Evolutionary conservation across 2,888 invertebrate genomes (phyloP).

Genomic region (Zhengitettix transpicula): DNA sequence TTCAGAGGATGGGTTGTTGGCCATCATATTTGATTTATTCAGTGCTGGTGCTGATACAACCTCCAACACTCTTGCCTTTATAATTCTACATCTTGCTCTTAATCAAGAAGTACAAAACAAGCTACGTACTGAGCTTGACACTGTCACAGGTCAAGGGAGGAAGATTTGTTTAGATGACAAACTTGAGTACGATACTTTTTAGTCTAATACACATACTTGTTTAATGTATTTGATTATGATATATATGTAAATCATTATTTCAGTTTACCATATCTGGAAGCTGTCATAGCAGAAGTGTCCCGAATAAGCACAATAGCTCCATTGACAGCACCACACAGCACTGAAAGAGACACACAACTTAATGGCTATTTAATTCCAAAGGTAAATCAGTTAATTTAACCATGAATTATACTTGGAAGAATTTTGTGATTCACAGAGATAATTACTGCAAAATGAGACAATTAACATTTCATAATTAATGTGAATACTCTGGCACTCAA

Average conservation of each 20-base stretch:
- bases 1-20: slow-evolving; percentile 12
- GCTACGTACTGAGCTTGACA: slow-evolving; percentile 14
- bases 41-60: slow-evolving; percentile 14
- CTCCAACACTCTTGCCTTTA: slow-evolving; percentile 13
- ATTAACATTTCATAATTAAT: too few relatives aligned
- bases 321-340: slow-evolving; percentile 7
- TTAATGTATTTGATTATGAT: too few relatives aligned
- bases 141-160: slow-evolving; percentile 8
- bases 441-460: too few relatives aligned
- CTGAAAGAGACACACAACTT: slow-evolving; percentile 6
- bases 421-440: too few relatives aligned
- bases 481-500: too few relatives aligned
- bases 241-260: background rate
- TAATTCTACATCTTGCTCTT: slow-evolving; percentile 13
- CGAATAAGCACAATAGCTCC: slow-evolving; percentile 13
- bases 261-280: slow-evolving; percentile 12
- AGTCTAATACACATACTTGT: background rate
- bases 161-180: slow-evolving; percentile 8
- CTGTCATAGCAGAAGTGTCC: slow-evolving; percentile 10
- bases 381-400: slow-evolving; percentile 10
- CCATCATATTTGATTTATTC: slow-evolving; percentile 13
- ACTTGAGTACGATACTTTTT: slow-evolving; percentile 2
- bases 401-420: background rate
- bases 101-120: slow-evolving; percentile 13
- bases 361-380: slow-evolving; percentile 11